Percentiles rank a stretch among this genome's conserved stretches.
phyloP scores from a whole-genome alignment of 2,797 vertebrate species.

The Acanthiza pusilla region DNA sequence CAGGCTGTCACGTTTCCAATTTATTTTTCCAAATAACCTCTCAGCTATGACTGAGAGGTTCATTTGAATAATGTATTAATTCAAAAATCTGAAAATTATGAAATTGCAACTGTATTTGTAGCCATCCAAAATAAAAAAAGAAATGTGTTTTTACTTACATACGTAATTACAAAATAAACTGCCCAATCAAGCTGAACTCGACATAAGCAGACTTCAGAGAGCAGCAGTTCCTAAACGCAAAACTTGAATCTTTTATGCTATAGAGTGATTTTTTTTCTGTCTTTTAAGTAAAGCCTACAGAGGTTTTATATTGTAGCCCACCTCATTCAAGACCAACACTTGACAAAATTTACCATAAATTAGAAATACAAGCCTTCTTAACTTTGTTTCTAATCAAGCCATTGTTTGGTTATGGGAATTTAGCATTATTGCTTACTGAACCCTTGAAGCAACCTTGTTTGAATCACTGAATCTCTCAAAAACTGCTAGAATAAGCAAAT shows the following conservation, averaged over 20 bases:
- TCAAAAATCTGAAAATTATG: not conserved
- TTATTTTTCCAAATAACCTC: not conserved
- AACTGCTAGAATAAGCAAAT: not conserved
- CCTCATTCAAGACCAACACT: not conserved
- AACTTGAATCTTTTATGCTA: not conserved
- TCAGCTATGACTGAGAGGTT: not conserved
- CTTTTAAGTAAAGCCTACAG: not conserved
- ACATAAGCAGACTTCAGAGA: not conserved
- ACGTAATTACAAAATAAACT: not conserved
- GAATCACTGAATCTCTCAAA: not conserved
- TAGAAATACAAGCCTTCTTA: not conserved
- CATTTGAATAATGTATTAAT: not conserved
- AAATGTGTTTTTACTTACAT: not conserved
- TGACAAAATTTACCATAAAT: not conserved
- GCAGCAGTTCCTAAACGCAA: not conserved
- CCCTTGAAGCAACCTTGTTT: not conserved
- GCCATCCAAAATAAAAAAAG: not conserved
- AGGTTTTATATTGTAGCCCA: not conserved
- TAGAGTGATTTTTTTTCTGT: not conserved
- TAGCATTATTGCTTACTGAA: not conserved
- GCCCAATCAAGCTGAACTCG: not conserved
- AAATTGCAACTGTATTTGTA: not conserved
- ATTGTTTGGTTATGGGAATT: not conserved
- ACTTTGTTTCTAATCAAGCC: not conserved
- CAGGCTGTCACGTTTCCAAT: not conserved